Conservation (phyloP, 2,797 vertebrate genomes). For the Ceyx erithaca region DNA sequence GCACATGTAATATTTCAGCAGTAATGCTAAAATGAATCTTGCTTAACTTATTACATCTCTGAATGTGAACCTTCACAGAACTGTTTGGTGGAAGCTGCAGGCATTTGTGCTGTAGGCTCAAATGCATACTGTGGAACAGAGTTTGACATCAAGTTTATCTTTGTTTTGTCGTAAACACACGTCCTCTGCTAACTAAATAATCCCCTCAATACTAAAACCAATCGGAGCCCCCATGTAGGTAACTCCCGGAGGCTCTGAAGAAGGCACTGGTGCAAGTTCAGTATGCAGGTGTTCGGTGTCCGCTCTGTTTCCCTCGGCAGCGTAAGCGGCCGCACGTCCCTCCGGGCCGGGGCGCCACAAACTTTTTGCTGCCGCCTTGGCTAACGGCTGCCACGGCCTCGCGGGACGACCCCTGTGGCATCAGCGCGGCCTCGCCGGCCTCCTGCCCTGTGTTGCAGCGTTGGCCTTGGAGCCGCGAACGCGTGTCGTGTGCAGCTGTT, state of each 20-base stretch:
- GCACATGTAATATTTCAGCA: not conserved
- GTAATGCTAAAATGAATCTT: not conserved
- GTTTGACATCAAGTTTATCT: not conserved
- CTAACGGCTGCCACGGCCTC: rapidly evolving
- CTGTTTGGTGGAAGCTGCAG: not conserved
- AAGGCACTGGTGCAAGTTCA: not conserved
- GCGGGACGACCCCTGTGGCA: too few relatives aligned
- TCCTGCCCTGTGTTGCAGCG: not conserved
- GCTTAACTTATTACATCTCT: not conserved
- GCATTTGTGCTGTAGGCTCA: not conserved
- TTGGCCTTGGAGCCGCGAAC: rapidly evolving
- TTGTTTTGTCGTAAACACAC: not conserved
- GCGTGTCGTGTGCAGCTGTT: rapidly evolving
- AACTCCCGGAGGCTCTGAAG: not conserved
- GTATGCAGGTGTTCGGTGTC: too few relatives aligned
- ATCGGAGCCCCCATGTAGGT: not conserved
- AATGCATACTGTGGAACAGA: not conserved
- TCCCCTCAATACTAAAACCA: not conserved
- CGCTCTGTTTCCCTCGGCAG: too few relatives aligned
- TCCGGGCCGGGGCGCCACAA: too few relatives aligned
- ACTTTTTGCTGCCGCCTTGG: too few relatives aligned
- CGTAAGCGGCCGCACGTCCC: too few relatives aligned
- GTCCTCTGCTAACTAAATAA: not conserved
- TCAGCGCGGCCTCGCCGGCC: not conserved
- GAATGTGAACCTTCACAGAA: not conserved